phyloP scores from a whole-genome alignment of 2,113 vertebrate species.

The Pantherophis guttatus region DNA sequence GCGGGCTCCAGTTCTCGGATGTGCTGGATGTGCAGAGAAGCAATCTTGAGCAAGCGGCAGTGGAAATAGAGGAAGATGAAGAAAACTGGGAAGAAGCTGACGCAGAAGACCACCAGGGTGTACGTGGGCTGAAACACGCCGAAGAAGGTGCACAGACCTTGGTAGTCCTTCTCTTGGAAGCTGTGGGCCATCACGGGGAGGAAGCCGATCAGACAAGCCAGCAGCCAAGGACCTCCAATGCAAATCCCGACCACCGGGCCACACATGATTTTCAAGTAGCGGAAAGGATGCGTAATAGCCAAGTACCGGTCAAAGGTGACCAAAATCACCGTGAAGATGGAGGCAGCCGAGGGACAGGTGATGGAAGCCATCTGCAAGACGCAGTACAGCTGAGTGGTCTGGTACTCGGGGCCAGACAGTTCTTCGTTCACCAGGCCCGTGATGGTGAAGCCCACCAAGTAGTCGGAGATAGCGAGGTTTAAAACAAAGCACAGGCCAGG shows the following conservation, averaged over 20 bases:
- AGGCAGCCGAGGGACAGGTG: constrained; percentile 78
- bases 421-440: constrained; percentile 76
- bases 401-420: constrained; percentile 52
- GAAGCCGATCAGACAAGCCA: constrained; percentile 77
- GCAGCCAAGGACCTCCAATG: constrained; percentile 75
- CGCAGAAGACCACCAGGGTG: constrained; percentile 75
- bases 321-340: constrained; percentile 85
- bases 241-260: constrained; percentile 53
- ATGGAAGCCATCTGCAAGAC: constrained; percentile 82
- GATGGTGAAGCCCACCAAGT: constrained; percentile 80
- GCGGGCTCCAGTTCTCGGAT: constrained; percentile 73
- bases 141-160: constrained; percentile 80
- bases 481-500: constrained; percentile 84
- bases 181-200: constrained; percentile 69
- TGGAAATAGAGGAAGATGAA: constrained; percentile 85
- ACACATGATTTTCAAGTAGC: constrained; percentile 75
- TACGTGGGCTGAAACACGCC: constrained; percentile 72
- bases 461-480: constrained; percentile 83
- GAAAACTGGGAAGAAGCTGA: constrained; percentile 80
- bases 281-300: constrained; percentile 85
- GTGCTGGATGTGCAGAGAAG: constrained; percentile 78
- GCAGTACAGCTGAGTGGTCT: constrained; percentile 71
- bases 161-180: constrained; percentile 68
- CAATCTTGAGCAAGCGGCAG: constrained; percentile 88
- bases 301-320: constrained; percentile 86